phyloP scores from a whole-genome alignment of 2,797 vertebrate species.

The Streptopelia turtur region DNA sequence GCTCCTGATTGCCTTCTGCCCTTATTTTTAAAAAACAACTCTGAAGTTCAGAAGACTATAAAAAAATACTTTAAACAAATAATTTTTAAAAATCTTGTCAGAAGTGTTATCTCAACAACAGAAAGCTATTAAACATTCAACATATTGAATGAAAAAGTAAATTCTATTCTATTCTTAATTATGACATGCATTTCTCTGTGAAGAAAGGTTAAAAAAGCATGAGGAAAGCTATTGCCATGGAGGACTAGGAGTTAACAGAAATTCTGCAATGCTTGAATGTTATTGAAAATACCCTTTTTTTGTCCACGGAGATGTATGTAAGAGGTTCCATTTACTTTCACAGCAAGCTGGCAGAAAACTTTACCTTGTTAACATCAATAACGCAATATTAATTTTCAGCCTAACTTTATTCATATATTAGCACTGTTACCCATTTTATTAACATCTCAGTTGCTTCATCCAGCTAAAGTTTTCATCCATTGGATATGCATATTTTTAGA shows the following conservation, averaged over 20 bases:
- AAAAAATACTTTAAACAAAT: background rate
- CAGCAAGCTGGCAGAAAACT: background rate
- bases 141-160: background rate
- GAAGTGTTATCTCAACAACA: background rate
- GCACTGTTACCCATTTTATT: background rate
- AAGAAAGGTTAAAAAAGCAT: background rate
- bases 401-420: background rate
- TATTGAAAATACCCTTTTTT: background rate
- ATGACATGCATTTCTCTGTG: background rate
- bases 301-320: background rate
- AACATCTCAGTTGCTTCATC: background rate
- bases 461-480: background rate
- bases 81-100: background rate
- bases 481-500: background rate
- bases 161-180: background rate
- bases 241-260: background rate
- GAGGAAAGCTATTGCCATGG: background rate
- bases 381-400: background rate
- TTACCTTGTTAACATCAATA: background rate
- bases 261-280: background rate
- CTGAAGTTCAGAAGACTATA: background rate
- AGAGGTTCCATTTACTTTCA: background rate
- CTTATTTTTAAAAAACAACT: background rate
- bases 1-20: background rate
- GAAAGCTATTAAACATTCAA: background rate